Conservation (phyloP, 2,888 invertebrate species). For the Galeopsomyia nigrocyanea region DNA sequence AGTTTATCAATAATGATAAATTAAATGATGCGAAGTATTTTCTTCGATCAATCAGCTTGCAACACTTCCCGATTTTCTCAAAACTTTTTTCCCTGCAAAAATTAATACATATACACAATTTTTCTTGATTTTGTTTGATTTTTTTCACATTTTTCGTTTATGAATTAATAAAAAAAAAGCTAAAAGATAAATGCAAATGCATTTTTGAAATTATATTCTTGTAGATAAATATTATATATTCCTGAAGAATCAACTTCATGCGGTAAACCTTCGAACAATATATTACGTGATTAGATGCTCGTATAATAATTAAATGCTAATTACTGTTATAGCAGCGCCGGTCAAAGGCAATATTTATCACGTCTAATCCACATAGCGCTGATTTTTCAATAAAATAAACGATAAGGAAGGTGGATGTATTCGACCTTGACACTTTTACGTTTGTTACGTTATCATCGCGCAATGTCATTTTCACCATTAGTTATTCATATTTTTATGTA, state of each 20-base stretch:
- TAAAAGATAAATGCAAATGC: too few relatives aligned
- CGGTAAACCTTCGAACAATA: conserved; percentile 36
- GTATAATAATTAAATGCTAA: conserved; percentile 48
- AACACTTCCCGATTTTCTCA: not conserved
- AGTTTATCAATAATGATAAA: conserved; percentile 49
- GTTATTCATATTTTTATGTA: conserved; percentile 37
- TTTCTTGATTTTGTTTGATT: too few relatives aligned
- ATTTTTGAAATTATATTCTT: conserved; percentile 23
- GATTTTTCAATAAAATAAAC: conserved; percentile 35
- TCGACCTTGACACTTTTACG: conserved; percentile 47
- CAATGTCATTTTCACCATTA: conserved; percentile 36
- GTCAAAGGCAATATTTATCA: conserved; percentile 49
- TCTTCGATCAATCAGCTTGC: conserved; percentile 27
- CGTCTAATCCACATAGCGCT: conserved; percentile 33
- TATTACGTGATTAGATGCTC: conserved; percentile 20
- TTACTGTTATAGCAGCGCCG: conserved; percentile 43
- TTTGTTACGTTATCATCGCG: conserved; percentile 37
- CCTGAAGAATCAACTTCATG: conserved; percentile 43
- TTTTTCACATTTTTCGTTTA: too few relatives aligned
- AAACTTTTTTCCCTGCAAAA: too few relatives aligned
- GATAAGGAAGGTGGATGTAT: conserved; percentile 43
- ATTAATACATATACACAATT: too few relatives aligned
- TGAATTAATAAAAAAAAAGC: too few relatives aligned
- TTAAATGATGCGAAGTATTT: conserved; percentile 28
- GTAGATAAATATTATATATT: conserved; percentile 36